Base-by-base conservation (phyloP, 2,888 invertebrate species). In the Lydus trimaculatus region DNA sequence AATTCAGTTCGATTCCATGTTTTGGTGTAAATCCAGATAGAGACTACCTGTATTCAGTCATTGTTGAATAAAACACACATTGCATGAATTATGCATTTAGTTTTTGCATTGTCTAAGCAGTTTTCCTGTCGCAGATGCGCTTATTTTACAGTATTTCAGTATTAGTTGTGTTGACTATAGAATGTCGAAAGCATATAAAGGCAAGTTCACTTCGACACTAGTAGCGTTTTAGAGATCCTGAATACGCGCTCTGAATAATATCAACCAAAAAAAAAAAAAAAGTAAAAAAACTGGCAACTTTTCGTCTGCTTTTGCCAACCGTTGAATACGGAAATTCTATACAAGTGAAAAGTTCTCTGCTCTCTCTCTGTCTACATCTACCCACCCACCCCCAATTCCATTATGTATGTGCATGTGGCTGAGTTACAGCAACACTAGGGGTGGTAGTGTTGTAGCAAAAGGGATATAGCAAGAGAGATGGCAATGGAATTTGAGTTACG, bases 281-380 rank as follows among this genome's bases (percentile, higher is more conserved):
- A n/a, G n/a, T n/a, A n/a, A n/a, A n/a, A 73, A 48, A 56, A 75
- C 73, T 74, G 74, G 73, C 73, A 75, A 75, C 75, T 77, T 75
- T 72, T 75, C 75, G 72, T 71, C 73, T 72, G 73, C 74, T 72
- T 73, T 73, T 72, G 70, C 72, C 70, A 70, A 23, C 73, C 70
- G 75, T 76, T 76, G 76, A 77, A 77, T 77, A 77, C 75, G 77
- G 76, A 77, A 77, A 77, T 76, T 77, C 76, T 75, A 77, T 76
- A 77, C 74, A 77, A 76, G 66, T 63, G 68, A 66, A 69, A 76
- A 77, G 75, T 76, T 76, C 75, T 73, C 71, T 71, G 67, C 72
- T 65, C 61, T 58, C 69, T 76, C 75, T 73, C 71, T 71, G 67
- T 71, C 63, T 59, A 48, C 69, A 65, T 15, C 13, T 2, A 4